A percentile compares a stretch with the other conserved stretches of the same genome.
phyloP scores from a whole-genome alignment of 2,113 vertebrate species.

The Actenoides hombroni region DNA sequence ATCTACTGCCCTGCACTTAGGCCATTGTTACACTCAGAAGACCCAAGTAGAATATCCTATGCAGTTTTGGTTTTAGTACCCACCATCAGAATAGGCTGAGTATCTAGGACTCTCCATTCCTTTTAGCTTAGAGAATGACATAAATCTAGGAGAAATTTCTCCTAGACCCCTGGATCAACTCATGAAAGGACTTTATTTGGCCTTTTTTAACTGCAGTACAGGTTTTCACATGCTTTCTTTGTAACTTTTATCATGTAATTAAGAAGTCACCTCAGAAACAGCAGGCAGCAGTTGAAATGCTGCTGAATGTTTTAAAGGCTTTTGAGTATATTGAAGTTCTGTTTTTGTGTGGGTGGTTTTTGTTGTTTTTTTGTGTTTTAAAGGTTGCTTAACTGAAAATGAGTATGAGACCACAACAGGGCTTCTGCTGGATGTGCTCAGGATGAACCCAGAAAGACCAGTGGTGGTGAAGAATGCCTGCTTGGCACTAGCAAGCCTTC shows the following conservation, averaged over 20 bases:
- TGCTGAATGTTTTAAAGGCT: neutral
- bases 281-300: neutral
- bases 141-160: neutral
- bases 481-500: slow-evolving; percentile 70
- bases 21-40: rapidly evolving
- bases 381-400: slow-evolving; percentile 66
- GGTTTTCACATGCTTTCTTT: neutral
- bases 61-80: neutral
- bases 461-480: slow-evolving; percentile 66
- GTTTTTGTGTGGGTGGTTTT: neutral
- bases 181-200: neutral
- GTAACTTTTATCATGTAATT: neutral
- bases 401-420: slow-evolving; percentile 42
- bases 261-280: neutral
- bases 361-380: neutral
- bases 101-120: neutral
- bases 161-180: neutral
- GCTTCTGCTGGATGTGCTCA: slow-evolving; percentile 58
- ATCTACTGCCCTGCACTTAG: neutral
- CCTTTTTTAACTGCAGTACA: neutral
- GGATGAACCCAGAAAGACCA: slow-evolving; percentile 17
- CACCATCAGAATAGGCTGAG: neutral
- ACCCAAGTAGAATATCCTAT: neutral
- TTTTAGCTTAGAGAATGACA: neutral
- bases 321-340: neutral